phyloP scores from a whole-genome alignment of 2,113 vertebrate species.

The Clarias gariepinus region DNA sequence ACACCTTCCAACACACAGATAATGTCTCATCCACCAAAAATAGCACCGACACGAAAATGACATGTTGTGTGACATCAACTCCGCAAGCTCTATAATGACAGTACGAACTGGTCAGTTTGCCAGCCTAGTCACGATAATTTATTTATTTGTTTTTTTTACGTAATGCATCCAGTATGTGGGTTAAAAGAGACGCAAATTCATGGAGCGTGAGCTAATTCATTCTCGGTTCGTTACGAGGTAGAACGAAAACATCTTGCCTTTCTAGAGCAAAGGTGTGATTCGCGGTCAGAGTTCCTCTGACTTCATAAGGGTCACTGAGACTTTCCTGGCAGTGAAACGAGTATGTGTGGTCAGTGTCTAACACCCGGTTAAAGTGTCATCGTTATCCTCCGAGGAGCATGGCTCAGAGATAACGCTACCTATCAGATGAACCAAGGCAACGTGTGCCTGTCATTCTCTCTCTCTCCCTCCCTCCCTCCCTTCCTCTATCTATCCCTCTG shows the following conservation, averaged over 20 bases:
- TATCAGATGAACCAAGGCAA: constrained; percentile 63
- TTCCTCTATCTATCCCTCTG: constrained; percentile 48
- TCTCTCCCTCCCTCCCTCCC: constrained; percentile 7
- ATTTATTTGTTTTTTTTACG: background rate
- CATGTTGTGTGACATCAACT: too few species aligned
- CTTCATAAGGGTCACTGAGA: constrained; percentile 47
- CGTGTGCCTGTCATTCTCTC: constrained; percentile 62
- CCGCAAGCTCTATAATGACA: background rate
- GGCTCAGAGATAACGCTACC: constrained; percentile 59
- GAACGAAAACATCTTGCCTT: background rate
- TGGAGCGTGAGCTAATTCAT: background rate
- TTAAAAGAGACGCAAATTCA: background rate
- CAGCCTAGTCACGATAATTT: background rate
- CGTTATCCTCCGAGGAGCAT: constrained; percentile 51
- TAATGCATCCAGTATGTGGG: background rate
- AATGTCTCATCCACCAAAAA: too few species aligned
- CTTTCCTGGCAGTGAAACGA: constrained; percentile 40
- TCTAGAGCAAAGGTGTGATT: constrained; percentile 33
- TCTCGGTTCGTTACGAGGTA: background rate
- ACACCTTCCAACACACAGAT: too few species aligned
- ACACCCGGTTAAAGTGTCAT: constrained; percentile 62
- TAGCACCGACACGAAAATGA: too few species aligned
- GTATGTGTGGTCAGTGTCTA: constrained; percentile 56
- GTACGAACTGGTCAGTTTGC: background rate
- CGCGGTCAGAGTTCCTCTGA: constrained; percentile 30